Percentiles rank a stretch among this genome's conserved stretches.
Evolutionary conservation across 2,797 vertebrate genomes (phyloP).

Genomic region (Phoebastria nigripes): DNA sequence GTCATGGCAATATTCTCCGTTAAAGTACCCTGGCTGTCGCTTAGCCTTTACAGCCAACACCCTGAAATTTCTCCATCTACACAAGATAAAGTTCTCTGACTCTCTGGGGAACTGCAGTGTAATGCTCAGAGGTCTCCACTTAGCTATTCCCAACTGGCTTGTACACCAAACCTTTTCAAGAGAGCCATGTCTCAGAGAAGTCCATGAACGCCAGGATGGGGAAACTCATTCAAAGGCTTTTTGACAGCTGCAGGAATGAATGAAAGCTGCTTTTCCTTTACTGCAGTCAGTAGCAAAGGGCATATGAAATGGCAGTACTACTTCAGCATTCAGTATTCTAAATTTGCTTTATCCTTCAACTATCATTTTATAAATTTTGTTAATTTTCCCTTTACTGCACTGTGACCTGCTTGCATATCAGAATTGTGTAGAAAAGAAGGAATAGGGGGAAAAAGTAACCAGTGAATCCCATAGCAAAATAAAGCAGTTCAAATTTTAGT

Average conservation of each 20-base stretch:
- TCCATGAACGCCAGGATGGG: background rate
- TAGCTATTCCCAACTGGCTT: background rate
- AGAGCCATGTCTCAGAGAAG: background rate
- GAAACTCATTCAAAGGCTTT: background rate
- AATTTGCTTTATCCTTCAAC: background rate
- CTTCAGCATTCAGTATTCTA: background rate
- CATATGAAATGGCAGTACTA: background rate
- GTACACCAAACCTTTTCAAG: background rate
- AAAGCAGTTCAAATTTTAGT: background rate
- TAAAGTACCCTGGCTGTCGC: background rate
- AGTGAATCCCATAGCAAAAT: background rate
- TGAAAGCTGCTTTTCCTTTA: background rate
- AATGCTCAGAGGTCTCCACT: background rate
- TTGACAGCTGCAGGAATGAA: background rate
- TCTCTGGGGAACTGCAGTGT: background rate
- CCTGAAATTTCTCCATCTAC: background rate
- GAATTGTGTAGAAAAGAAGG: background rate
- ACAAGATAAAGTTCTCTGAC: background rate
- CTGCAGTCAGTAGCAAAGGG: background rate
- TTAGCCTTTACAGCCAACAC: background rate
- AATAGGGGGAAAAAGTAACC: background rate
- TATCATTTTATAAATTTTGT: background rate
- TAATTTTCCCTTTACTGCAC: background rate
- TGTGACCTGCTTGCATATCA: background rate
- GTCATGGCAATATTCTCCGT: background rate